Conservation (phyloP, 2,797 vertebrate genomes). For the Helostoma temminkii region DNA sequence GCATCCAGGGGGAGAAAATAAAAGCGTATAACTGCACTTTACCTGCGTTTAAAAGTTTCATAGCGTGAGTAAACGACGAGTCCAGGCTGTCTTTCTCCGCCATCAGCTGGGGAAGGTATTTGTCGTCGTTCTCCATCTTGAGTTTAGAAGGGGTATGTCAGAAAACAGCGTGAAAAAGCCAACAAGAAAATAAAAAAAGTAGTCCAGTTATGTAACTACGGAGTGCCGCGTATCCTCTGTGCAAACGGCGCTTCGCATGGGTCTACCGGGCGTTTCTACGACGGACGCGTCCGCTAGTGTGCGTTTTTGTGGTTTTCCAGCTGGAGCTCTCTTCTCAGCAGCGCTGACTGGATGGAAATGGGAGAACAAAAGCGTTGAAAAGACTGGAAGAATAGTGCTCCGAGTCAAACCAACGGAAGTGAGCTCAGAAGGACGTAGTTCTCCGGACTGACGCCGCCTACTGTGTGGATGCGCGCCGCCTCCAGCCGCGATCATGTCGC, state of each 20-base stretch:
- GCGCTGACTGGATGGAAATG: constrained; percentile 58
- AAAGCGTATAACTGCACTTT: constrained; percentile 56
- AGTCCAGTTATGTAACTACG: constrained; percentile 76
- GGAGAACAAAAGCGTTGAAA: constrained; percentile 59
- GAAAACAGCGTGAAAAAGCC: constrained; percentile 42
- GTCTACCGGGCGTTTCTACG: constrained; percentile 42
- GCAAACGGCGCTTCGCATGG: constrained; percentile 60
- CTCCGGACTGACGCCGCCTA: constrained; percentile 65
- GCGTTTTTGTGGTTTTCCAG: constrained; percentile 14
- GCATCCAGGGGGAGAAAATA: neutral
- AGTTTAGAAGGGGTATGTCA: constrained; percentile 55
- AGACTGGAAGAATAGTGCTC: constrained; percentile 36
- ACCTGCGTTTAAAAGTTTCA: constrained; percentile 95
- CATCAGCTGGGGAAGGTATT: constrained; percentile 94
- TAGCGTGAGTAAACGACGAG: constrained; percentile 94
- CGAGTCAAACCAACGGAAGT: constrained; percentile 71
- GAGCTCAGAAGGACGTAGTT: constrained; percentile 71
- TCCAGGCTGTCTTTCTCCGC: constrained; percentile 97
- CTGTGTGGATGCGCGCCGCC: constrained; percentile 44
- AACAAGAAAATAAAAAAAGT: constrained; percentile 61
- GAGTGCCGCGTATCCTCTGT: constrained; percentile 68
- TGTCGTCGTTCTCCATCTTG: constrained; percentile 94
- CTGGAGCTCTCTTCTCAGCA: constrained; percentile 20
- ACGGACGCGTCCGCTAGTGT: constrained; percentile 45
- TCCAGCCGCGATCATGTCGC: constrained; percentile 12